Conservation (phyloP, 2,888 invertebrate genomes). For the Drosophila putrida region DNA sequence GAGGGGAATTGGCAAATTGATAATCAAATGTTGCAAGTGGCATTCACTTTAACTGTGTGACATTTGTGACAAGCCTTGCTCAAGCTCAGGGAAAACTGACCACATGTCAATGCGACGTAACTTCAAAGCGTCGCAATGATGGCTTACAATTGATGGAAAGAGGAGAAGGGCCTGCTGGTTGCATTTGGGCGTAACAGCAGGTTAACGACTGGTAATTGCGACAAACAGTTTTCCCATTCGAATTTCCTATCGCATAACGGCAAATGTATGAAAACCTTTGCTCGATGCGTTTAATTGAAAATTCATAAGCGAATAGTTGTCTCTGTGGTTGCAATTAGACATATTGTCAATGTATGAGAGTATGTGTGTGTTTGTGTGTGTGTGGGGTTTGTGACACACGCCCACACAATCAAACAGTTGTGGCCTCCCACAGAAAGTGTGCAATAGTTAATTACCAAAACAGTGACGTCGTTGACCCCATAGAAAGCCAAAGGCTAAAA, state of each 20-base stretch:
- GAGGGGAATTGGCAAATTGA: constrained; percentile 36
- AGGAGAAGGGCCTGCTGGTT: not conserved
- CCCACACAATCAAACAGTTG: constrained; percentile 48
- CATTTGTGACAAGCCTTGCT: constrained; percentile 56
- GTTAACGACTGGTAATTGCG: constrained; percentile 66
- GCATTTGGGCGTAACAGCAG: constrained; percentile 29
- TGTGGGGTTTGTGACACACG: constrained; percentile 15
- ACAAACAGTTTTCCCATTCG: constrained; percentile 42
- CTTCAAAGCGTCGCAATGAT: constrained; percentile 74
- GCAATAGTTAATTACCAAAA: constrained; percentile 62
- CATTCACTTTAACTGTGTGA: constrained; percentile 30
- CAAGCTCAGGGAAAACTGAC: constrained; percentile 60
- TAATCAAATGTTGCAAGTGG: constrained; percentile 38
- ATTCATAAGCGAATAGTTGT: constrained; percentile 64
- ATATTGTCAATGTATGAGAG: constrained; percentile 10
- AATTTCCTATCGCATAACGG: constrained; percentile 60
- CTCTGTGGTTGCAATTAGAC: constrained; percentile 34
- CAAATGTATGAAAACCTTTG: constrained; percentile 44
- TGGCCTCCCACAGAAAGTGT: constrained; percentile 40
- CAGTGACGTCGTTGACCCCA: constrained; percentile 61
- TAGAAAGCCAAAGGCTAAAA: constrained; percentile 16
- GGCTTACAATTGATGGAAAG: not conserved
- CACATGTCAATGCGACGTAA: constrained; percentile 74
- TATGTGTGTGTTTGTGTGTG: not conserved
- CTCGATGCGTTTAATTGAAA: constrained; percentile 60